Percentiles rank a stretch among this genome's conserved stretches.
phyloP scores from a whole-genome alignment of 2,888 invertebrate species.

The Phania funesta region DNA sequence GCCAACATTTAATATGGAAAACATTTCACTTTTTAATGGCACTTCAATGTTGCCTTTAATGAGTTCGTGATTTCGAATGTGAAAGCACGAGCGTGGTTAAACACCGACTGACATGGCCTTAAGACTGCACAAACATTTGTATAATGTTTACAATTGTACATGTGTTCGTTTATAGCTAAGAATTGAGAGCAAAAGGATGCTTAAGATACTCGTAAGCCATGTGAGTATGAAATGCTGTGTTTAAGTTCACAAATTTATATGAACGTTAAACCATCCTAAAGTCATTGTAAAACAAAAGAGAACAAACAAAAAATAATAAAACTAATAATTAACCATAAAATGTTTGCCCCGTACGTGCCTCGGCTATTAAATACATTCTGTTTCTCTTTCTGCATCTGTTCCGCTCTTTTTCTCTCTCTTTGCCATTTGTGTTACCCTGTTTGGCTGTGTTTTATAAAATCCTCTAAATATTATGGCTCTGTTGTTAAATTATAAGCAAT shows the following conservation, averaged over 20 bases:
- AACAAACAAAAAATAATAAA: not conserved
- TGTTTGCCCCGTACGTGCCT: conserved; percentile 55
- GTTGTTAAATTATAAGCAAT: conserved; percentile 58
- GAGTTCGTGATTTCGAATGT: conserved; percentile 26
- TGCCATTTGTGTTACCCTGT: not conserved
- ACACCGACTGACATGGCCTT: conserved; percentile 17
- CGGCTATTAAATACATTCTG: conserved; percentile 10
- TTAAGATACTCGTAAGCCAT: conserved; percentile 44
- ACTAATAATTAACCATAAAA: conserved; percentile 64
- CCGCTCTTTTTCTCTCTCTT: too few species aligned
- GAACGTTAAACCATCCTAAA: conserved; percentile 26
- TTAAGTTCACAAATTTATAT: not conserved
- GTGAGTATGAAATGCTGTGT: conserved; percentile 5
- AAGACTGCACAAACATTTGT: not conserved
- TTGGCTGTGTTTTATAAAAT: conserved; percentile 25
- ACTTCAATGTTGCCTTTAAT: conserved; percentile 53
- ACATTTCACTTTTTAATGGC: conserved; percentile 49
- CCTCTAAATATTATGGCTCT: conserved; percentile 42
- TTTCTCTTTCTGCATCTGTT: too few species aligned
- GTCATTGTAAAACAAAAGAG: conserved; percentile 33
- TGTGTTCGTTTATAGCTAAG: conserved; percentile 14
- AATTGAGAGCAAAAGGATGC: conserved; percentile 56
- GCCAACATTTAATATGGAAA: conserved; percentile 55
- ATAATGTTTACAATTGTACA: not conserved
- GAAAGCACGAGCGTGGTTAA: conserved; percentile 40